Evolutionary conservation across 2,888 invertebrate species (phyloP), one percentile per base, ranked within the genome.

Genomic region (Antheraea assamensis): DNA sequence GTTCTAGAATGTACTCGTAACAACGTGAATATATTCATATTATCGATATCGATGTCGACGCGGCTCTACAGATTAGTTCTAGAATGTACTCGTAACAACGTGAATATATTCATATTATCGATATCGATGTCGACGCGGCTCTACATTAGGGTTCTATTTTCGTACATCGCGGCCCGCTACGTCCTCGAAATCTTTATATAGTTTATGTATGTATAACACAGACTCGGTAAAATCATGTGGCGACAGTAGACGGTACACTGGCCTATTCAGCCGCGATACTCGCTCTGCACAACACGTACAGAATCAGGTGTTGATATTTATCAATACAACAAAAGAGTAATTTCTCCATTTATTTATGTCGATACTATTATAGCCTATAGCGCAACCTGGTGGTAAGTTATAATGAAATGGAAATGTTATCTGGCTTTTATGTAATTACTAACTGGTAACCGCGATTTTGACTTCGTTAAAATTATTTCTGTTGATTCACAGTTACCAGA

Each of bases 141-240:
- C 81, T 77, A 79, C 81, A 72, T 68, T 47, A 47, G 49, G 66
- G 61, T 76, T 82, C 82, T 85, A 84, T 88, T 85, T 87, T 83
- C 74, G 83, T 82, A 80, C 83, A 83, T 79, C 80, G 73, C 82
- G 78, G 80, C 76, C 75, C 76, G 79, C 78, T 78, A 87, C 87
- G 88, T 85, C 86, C 83, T 68, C 68, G 68, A 68, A 35, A 68
- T 31, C 21, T 70, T 52, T 24, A 68, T 70, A 30, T 73, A 70
- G 19, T 27, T 61, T 5, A 68, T 27, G 61, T 82, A 42, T 58
- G 58, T 31, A 61, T 17, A 61, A 61, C 58, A 61, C 61, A 61
- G 27, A 27, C 61, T 61, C 27, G 68, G 79, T 82, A 87, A 85
- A 87, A 84, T 88, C 87, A 87, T 85, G 84, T 86, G 89, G 82